These are phyloP conservation scores for Aleiodes testaceus DNA, from an alignment of 2,888 invertebrate genomes.

Conservation along the genomic window DNA sequence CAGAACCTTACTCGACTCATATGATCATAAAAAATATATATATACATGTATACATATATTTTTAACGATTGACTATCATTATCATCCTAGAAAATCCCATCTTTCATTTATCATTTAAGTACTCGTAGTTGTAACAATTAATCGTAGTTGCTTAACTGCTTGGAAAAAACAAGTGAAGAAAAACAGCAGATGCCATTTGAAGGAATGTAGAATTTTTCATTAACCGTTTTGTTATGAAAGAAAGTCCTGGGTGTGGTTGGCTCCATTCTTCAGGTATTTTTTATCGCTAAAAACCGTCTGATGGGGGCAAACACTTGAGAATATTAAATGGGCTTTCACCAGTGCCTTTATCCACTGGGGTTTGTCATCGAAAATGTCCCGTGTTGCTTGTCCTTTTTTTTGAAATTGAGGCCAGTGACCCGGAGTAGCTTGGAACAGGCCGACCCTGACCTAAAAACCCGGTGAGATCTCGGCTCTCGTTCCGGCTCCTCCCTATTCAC, in stretches of 20 bases:
- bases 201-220: conserved; percentile 12
- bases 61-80: conserved; percentile 14
- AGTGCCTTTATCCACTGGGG: conserved; percentile 32
- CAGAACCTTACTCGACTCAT: conserved; percentile 52
- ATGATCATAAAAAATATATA: conserved; percentile 5
- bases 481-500: conserved; percentile 31
- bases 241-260: conserved; percentile 30
- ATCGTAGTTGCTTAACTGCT: conserved; percentile 23
- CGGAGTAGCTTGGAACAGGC: conserved; percentile 51
- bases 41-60: neutral
- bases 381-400: conserved; percentile 47
- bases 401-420: conserved; percentile 65
- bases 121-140: conserved; percentile 33
- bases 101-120: conserved; percentile 28
- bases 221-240: neutral
- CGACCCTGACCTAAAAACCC: conserved; percentile 64
- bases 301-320: conserved; percentile 12
- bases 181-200: conserved; percentile 25
- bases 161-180: conserved; percentile 8
- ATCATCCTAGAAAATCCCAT: conserved; percentile 19
- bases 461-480: conserved; percentile 25
- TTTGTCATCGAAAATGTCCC: conserved; percentile 34
- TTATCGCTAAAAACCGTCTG: neutral
- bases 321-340: conserved; percentile 61
- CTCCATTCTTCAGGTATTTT: conserved; percentile 40